Percentiles rank a stretch among this genome's conserved stretches.
Conservation (phyloP, 2,797 vertebrate genomes). For the Gymnocypris eckloni region DNA sequence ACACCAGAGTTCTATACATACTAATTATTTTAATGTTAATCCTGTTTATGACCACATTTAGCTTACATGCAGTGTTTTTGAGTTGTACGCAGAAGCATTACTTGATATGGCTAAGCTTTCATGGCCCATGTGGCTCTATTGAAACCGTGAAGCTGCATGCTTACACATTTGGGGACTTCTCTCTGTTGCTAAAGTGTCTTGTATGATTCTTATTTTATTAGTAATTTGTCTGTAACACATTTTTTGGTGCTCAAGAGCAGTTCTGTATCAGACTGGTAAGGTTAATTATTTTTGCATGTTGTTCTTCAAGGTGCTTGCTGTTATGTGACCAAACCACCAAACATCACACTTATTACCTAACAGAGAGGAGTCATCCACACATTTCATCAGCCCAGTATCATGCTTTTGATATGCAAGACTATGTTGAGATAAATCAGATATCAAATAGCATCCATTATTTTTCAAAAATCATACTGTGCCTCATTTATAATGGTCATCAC, state of each 20-base stretch:
- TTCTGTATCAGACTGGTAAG: not conserved
- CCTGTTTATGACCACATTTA: not conserved
- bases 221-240: not conserved
- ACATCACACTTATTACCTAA: slow-evolving; percentile 8
- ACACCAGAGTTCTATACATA: not conserved
- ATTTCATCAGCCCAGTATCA: slow-evolving; percentile 34
- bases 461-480: slow-evolving; percentile 79
- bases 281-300: not conserved
- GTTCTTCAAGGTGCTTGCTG: not conserved
- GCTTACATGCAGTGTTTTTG: not conserved
- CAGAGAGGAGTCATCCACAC: slow-evolving; percentile 44
- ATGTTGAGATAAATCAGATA: slow-evolving; percentile 17
- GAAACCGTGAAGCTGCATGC: slow-evolving; percentile 70
- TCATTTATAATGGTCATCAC: slow-evolving; percentile 66
- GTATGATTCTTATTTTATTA: not conserved
- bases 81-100: slow-evolving; percentile 72
- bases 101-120: slow-evolving; percentile 62
- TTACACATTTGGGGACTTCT: slow-evolving; percentile 69
- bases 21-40: not conserved
- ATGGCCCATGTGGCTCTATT: slow-evolving; percentile 67
- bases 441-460: slow-evolving; percentile 65
- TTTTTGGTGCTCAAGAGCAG: not conserved
- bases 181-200: slow-evolving; percentile 66
- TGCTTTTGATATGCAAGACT: slow-evolving; percentile 29
- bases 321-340: not conserved